Conservation (phyloP, 2,888 invertebrate species). For the Cheiracanthium punctorium region DNA sequence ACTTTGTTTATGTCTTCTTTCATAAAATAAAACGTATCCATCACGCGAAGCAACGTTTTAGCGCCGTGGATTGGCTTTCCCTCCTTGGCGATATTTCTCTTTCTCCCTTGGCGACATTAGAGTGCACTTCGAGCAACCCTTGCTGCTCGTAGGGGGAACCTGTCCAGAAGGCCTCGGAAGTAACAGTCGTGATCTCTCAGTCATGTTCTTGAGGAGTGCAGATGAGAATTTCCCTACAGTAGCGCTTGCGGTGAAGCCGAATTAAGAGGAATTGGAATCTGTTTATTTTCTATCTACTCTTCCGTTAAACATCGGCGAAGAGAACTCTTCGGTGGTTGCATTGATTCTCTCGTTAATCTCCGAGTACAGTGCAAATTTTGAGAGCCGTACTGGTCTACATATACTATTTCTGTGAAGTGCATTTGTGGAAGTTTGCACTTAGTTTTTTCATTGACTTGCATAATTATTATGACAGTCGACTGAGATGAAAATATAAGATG, state of each 20-base stretch:
- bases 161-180: slow-evolving; percentile 45
- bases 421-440: no score
- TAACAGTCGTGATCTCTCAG: slow-evolving; percentile 15
- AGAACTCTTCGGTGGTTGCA: not conserved
- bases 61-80: not conserved
- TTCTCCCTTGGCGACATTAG: not conserved
- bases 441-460: no score
- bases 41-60: no score
- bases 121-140: slow-evolving; percentile 24
- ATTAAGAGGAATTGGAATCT: not conserved
- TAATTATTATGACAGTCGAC: not conserved
- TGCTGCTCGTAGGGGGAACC: slow-evolving; percentile 14
- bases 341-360: not conserved
- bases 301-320: not conserved
- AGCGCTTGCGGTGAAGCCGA: not conserved
- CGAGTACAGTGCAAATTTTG: not conserved
- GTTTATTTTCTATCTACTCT: not conserved
- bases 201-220: not conserved
- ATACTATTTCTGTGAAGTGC: not conserved
- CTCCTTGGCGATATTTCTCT: slow-evolving; percentile 25
- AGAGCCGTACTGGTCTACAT: not conserved
- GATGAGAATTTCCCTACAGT: not conserved
- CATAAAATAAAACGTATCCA: no score
- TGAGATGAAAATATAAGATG: not conserved
- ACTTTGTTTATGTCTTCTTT: no score